These are phyloP conservation scores for Temnothorax nylanderi DNA, from an alignment of 1,140 invertebrate species.

Conservation along the genomic window DNA sequence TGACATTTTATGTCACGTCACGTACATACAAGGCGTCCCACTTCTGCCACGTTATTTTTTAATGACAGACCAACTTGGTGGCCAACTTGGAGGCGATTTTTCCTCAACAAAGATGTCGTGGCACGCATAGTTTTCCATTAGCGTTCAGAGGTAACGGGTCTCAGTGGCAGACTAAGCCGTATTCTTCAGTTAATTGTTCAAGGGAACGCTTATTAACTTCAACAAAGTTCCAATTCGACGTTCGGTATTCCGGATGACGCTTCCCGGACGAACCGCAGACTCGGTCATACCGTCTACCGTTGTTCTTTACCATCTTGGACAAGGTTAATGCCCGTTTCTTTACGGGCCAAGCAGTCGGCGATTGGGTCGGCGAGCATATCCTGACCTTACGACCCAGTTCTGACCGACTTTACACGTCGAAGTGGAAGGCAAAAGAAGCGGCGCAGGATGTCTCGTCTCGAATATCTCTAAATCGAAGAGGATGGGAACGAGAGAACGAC, in stretches of 20 bases:
- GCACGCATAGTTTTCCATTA: constrained; percentile 6
- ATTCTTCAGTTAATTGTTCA: background rate
- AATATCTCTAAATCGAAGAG: background rate
- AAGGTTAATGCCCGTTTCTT: constrained; percentile 31
- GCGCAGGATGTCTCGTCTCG: background rate
- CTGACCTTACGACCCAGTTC: constrained; percentile 74
- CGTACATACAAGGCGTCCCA: constrained; percentile 26
- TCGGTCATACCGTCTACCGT: background rate
- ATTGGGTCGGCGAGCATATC: constrained; percentile 34
- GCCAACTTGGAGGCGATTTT: constrained; percentile 44
- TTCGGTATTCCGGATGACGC: background rate
- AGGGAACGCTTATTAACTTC: background rate
- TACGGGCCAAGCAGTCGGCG: constrained; percentile 29
- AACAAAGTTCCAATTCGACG: background rate
- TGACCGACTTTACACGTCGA: background rate
- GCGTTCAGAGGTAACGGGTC: constrained; percentile 10
- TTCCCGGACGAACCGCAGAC: constrained; percentile 2
- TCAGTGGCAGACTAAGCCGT: background rate
- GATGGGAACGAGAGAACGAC: background rate
- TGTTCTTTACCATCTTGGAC: background rate
- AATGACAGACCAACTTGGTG: background rate
- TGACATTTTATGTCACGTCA: constrained; percentile 43
- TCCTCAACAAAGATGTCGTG: constrained; percentile 8
- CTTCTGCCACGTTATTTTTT: constrained; percentile 51
- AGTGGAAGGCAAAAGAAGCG: constrained; percentile 33